Evolutionary conservation across 2,888 invertebrate genomes (phyloP), one percentile per base, ranked within the genome.

Genomic region (Osmoderma eremita): DNA sequence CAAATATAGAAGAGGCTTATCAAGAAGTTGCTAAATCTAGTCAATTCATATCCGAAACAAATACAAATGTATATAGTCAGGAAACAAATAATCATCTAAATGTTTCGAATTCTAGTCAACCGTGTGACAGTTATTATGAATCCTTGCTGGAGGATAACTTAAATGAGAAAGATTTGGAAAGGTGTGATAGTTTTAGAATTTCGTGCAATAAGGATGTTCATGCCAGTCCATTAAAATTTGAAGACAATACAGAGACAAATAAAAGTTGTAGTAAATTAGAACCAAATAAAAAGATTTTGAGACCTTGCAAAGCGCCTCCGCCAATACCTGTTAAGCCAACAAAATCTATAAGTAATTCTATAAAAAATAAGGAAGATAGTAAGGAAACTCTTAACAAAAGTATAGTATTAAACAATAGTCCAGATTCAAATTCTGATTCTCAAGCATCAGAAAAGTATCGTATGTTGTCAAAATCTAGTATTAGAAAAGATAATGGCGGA

Each of bases 291-390:
- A 71, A 62, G 20, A 3, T 45, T 8, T n/a, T 48, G 74, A 76
- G 82, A 41, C 78, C 81, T 1, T 79, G 75, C 1, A 88, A 86
- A 78, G 79, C 85, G 3, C 90, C 90, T 10, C 90, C 90, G 1
- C 90, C 90, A 0, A 87, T 90, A 69, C 90, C 90, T 41, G 83
- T 82, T 0, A 90, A 90, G 81, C 90, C 89, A 12, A 74, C 73
- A 5, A 70, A 77, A 63, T 69, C 79, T 56, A 50, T 20, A n/a
- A 56, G 58, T 54, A 58, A 63, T 64, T 13, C 17, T 48, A 8
- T 17, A 50, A 41, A 41, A 22, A 45, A 38, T n/a, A 49, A 49
- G 17, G 69, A 49, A 49, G 17, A 38, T 36, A 67, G 3, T 48
- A 22, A 51, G 22, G 30, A 61, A 17, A 12, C 24, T 2, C 5